phyloP scores from a whole-genome alignment of 92 coral and sea anemone genomes.

The Phymanthus crucifer region DNA sequence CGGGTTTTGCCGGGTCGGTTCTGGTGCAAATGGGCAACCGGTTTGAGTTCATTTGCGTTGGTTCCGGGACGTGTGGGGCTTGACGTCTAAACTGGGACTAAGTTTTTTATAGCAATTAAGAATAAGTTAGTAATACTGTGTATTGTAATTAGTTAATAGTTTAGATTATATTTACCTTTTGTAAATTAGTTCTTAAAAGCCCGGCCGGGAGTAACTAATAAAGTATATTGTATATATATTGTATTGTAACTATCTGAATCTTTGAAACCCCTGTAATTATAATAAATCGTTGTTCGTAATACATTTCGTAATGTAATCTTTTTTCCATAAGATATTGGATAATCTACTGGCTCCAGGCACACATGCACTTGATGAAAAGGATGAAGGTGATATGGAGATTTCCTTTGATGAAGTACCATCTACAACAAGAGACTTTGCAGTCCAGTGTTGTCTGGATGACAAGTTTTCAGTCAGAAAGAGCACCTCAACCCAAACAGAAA shows the following conservation, averaged over 20 bases:
- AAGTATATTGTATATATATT: too few relatives aligned
- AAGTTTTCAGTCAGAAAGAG: neutral
- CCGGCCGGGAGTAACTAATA: too few relatives aligned
- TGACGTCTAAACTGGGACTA: neutral
- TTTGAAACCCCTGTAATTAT: too few relatives aligned
- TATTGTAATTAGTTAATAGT: too few relatives aligned
- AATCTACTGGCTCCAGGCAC: neutral
- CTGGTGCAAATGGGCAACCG: neutral
- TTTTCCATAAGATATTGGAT: neutral
- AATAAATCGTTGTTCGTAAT: too few relatives aligned
- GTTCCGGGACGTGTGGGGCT: neutral
- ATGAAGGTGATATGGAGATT: neutral
- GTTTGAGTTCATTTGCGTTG: neutral
- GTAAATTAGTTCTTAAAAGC: too few relatives aligned
- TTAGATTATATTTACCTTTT: too few relatives aligned
- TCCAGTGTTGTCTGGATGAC: neutral
- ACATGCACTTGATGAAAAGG: neutral
- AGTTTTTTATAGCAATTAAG: neutral
- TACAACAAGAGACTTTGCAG: neutral
- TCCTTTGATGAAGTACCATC: neutral
- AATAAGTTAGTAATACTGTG: too few relatives aligned
- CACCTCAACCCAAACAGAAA: conserved; percentile 2
- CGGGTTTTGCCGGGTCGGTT: neutral
- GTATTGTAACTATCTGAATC: too few relatives aligned
- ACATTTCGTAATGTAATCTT: too few relatives aligned